A percentile compares a stretch with the other conserved stretches of the same genome.
Evolutionary conservation across 2,888 invertebrate genomes (phyloP).

Genomic region (Noctua janthe): DNA sequence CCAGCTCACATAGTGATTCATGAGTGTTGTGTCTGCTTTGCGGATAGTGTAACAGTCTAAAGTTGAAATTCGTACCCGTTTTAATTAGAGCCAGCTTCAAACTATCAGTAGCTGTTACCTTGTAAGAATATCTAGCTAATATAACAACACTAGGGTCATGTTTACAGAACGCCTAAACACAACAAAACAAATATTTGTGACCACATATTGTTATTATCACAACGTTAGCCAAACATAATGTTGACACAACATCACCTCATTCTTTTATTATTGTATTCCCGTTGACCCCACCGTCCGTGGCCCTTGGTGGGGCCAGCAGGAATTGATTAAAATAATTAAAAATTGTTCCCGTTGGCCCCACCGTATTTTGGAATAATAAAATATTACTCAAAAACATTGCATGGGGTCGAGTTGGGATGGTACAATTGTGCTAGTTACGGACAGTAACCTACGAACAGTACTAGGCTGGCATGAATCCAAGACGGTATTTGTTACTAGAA

Average conservation of each 20-base stretch:
- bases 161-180: not conserved
- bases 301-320: no score
- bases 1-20: constrained; percentile 11
- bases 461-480: no score
- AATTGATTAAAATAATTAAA: no score
- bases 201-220: constrained; percentile 1
- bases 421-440: no score
- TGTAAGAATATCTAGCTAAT: not conserved
- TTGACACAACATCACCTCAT: constrained; percentile 15
- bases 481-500: no score
- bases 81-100: not conserved
- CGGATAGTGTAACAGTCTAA: not conserved
- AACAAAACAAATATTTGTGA: constrained; percentile 23
- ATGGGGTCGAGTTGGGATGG: no score
- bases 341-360: no score
- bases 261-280: constrained; percentile 11
- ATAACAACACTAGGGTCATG: not conserved
- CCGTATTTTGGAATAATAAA: no score
- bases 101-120: not conserved
- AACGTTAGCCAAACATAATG: constrained; percentile 5
- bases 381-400: no score
- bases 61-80: not conserved
- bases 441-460: no score
- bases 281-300: no score
- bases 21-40: not conserved